A percentile compares a stretch with the other conserved stretches of the same genome.
phyloP scores from a whole-genome alignment of 2,113 vertebrate genomes.

The Marmota monax region DNA sequence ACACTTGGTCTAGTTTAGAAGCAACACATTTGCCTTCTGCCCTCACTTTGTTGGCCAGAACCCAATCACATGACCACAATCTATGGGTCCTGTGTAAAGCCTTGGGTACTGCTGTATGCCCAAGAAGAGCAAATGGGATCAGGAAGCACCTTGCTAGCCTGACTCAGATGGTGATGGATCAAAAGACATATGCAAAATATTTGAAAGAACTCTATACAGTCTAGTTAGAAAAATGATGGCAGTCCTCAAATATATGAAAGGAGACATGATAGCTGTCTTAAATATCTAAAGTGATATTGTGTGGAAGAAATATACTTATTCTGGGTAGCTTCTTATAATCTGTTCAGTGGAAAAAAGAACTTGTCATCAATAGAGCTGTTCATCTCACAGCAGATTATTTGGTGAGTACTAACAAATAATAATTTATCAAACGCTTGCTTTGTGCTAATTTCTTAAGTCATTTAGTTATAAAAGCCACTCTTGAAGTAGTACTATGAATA shows the following conservation, averaged over 20 bases:
- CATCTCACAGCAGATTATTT: neutral
- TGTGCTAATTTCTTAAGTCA: slow-evolving; percentile 1
- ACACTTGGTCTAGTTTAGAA: neutral
- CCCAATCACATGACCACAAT: neutral
- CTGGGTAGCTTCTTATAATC: slow-evolving; percentile 10
- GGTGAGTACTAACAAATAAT: neutral
- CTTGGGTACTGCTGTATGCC: neutral
- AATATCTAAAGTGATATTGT: neutral
- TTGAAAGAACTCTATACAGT: neutral
- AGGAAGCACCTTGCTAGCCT: neutral
- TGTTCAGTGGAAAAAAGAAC: neutral
- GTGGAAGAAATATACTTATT: slow-evolving; percentile 11
- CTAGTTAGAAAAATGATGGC: neutral
- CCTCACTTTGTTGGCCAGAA: neutral
- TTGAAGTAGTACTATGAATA: neutral
- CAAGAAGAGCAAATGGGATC: neutral
- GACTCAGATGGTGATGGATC: neutral
- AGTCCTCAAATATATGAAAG: neutral
- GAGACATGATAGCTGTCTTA: neutral
- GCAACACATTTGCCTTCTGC: neutral
- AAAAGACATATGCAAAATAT: neutral
- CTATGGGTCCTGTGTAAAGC: no score
- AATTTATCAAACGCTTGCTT: neutral
- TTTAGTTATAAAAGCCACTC: neutral
- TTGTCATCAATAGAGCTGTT: neutral